Evolutionary conservation across 64 coral and sea anemone genomes (phyloP).

Genomic region (Cladopsammia gracilis): DNA sequence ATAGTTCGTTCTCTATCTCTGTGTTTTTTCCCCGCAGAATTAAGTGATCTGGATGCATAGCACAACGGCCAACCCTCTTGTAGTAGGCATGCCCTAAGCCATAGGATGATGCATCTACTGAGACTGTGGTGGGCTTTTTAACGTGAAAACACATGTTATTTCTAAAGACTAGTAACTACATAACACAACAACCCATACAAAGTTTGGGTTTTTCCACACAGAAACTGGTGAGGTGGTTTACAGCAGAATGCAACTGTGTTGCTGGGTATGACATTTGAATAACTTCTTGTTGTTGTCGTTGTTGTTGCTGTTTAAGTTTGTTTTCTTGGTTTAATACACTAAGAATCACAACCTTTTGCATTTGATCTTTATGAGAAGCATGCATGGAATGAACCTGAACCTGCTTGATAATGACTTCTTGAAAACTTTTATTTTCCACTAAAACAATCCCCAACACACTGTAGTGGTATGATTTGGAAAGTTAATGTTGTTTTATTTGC

Average conservation of each 20-base stretch:
- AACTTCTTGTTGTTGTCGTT: too few species aligned
- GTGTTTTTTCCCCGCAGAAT: slow-evolving; percentile 8
- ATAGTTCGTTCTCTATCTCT: background rate
- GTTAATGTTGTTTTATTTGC: too few species aligned
- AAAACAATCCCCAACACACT: too few species aligned
- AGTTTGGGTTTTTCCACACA: slow-evolving; percentile 44
- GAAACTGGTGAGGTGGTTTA: slow-evolving; percentile 42
- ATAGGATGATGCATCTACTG: slow-evolving; percentile 44
- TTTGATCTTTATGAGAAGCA: too few species aligned
- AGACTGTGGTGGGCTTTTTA: slow-evolving; percentile 17
- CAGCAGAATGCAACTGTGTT: slow-evolving; percentile 62
- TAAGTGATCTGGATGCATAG: slow-evolving; percentile 45
- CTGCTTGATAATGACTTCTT: too few species aligned
- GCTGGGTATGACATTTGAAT: slow-evolving; percentile 42
- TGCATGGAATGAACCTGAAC: too few species aligned
- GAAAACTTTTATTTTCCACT: too few species aligned
- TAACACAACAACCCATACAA: slow-evolving; percentile 40
- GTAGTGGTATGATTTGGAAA: too few species aligned
- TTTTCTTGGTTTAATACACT: too few species aligned
- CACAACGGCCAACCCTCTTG: slow-evolving; percentile 13
- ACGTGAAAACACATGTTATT: background rate
- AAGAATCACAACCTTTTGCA: too few species aligned
- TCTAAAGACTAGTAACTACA: too few species aligned
- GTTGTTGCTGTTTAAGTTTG: too few species aligned
- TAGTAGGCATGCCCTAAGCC: slow-evolving; percentile 34